A percentile compares a stretch with the other conserved stretches of the same genome.
Evolutionary conservation across 2,113 vertebrate species (phyloP).

Genomic region (Heloderma charlesbogerti): DNA sequence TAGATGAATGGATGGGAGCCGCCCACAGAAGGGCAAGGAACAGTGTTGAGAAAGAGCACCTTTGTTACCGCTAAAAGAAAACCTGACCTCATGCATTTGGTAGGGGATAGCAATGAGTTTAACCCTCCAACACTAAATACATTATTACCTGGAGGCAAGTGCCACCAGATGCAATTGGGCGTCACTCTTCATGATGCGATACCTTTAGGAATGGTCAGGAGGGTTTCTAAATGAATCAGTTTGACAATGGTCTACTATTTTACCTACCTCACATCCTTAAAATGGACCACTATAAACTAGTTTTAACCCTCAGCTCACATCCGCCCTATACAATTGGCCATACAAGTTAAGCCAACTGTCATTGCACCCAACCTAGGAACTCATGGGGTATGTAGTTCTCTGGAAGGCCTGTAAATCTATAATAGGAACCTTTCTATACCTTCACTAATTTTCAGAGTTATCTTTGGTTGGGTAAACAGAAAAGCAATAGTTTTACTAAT

Average conservation of each 20-base stretch:
- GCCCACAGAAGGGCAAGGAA: background rate
- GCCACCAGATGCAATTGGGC: background rate
- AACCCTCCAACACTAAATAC: background rate
- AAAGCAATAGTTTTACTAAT: no score
- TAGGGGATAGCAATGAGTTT: background rate
- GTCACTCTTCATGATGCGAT: background rate
- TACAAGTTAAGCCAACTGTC: background rate
- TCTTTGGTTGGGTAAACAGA: background rate
- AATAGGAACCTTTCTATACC: background rate
- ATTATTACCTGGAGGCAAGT: background rate
- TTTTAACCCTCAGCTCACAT: background rate
- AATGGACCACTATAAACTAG: background rate
- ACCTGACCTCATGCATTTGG: background rate
- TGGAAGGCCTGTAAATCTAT: background rate
- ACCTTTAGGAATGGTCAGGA: background rate
- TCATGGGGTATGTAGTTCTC: background rate
- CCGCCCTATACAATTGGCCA: background rate
- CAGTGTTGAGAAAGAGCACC: background rate
- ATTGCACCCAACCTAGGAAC: background rate
- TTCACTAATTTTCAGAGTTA: background rate
- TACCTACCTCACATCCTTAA: background rate
- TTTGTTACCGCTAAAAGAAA: background rate
- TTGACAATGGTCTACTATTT: background rate
- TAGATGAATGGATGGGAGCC: background rate
- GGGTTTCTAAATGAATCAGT: background rate